Base-by-base conservation (phyloP, 2,888 invertebrate species). In the Epirrita christyi region DNA sequence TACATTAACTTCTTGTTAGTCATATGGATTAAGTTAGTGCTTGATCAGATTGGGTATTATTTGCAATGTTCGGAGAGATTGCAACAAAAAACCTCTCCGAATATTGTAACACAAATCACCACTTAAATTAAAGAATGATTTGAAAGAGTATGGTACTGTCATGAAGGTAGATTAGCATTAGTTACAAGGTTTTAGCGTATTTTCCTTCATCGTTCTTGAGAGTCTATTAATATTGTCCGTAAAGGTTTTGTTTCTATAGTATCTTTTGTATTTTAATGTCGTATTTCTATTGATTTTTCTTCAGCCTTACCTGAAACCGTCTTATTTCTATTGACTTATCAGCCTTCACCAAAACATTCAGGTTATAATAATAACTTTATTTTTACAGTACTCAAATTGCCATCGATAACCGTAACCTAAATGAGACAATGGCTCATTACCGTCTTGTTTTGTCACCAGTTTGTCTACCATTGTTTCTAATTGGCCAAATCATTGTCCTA, bases 391-490 rank as follows among this genome's bases (percentile, higher is more conserved):
- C 9, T 41, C 27, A 40, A 52, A 34, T 45, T 45, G 45, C 45
- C 50, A 50, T 11, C 27, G 21, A 29, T 37, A 56, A 48, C 13
- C 27, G 27, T 47, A 55, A 50, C 59, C 54, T 28, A 51, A 51
- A 59, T 55, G 13, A 40, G 9, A 55, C 54, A 57, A 57, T 55
- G 40, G 32, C 49, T 59, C 46, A 51, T 54, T 59, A 59, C 29
- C 21, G 36, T 29, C 43, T 27, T 41, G 44, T 55, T 49, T 49
- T 44, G 45, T 45, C 49, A 49, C 45, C 55, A 47, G 29, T 55
- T 37, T 42, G 59, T 55, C 55, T 51, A 44, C 51, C 53, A 59
- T 55, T 52, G 55, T 55, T 40, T 28, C 42, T 59, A 51, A 59
- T 59, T 55, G 47, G 10, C 46, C 40, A 44, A 40, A 55, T 55